A percentile compares a stretch with the other conserved stretches of the same genome.
phyloP scores from a whole-genome alignment of 1,140 invertebrate species.

The Drosophila cardini region DNA sequence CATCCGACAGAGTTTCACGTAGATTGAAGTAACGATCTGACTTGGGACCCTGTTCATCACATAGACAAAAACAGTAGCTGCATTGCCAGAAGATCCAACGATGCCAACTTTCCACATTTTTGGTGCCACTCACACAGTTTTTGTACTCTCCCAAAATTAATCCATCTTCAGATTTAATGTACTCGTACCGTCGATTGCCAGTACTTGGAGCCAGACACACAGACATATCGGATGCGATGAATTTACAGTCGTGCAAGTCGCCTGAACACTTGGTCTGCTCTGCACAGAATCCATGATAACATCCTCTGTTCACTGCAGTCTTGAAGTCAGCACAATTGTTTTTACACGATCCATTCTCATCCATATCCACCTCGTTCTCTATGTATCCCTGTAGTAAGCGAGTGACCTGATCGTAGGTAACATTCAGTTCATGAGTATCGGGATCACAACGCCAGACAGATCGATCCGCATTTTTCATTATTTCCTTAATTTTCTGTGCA shows the following conservation, averaged over 20 bases:
- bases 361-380: neutral
- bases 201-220: neutral
- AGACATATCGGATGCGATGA: neutral
- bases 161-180: neutral
- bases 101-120: neutral
- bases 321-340: neutral
- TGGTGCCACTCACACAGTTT: neutral
- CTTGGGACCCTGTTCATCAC: neutral
- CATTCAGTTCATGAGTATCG: neutral
- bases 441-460: conserved; percentile 11
- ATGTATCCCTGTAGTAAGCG: conserved; percentile 6
- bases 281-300: neutral
- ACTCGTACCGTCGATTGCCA: neutral
- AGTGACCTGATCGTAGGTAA: conserved; percentile 7
- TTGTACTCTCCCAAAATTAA: neutral
- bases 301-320: neutral
- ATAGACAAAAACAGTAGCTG: conserved; percentile 4
- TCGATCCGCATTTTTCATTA: neutral
- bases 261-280: neutral
- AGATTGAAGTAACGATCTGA: conserved; percentile 11
- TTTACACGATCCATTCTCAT: neutral
- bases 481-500: too few relatives aligned
- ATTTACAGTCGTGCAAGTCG: neutral
- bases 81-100: conserved; percentile 6
- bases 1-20: neutral